These are phyloP conservation scores for Polyploca ridens DNA, from an alignment of 2,888 invertebrate genomes.

Conservation along the genomic window DNA sequence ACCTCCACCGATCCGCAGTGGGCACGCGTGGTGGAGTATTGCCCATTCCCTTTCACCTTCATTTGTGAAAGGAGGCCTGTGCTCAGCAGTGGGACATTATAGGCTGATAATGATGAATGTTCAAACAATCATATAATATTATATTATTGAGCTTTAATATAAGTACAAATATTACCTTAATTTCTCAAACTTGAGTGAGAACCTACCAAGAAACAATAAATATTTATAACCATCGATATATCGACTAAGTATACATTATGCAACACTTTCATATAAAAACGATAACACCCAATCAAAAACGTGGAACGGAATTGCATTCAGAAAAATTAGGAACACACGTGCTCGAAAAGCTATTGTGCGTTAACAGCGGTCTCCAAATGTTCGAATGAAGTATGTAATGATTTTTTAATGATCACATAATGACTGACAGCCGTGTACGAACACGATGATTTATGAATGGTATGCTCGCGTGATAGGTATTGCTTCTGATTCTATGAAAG, in stretches of 20 bases:
- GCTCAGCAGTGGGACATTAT: no score
- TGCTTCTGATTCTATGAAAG: slow-evolving; percentile 1
- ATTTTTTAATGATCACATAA: slow-evolving; percentile 80
- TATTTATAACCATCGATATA: background rate
- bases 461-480: slow-evolving; percentile 69
- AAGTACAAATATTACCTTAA: background rate
- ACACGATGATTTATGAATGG: slow-evolving; percentile 71
- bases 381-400: slow-evolving; percentile 59
- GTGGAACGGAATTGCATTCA: slow-evolving; percentile 8
- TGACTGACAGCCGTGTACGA: slow-evolving; percentile 67
- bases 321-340: slow-evolving; percentile 9
- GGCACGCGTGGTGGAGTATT: no score
- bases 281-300: slow-evolving; percentile 7
- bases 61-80: no score
- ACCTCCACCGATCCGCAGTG: no score
- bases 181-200: no score
- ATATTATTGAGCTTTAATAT: background rate
- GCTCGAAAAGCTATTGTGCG: slow-evolving; percentile 5
- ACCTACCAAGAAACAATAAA: background rate
- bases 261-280: background rate
- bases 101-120: background rate
- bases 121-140: no score
- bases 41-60: no score
- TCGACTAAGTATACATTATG: background rate
- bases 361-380: slow-evolving; percentile 5